Percentiles rank a stretch among this genome's conserved stretches.
Evolutionary conservation across 2,797 vertebrate species (phyloP).

Genomic region (Hyperoplus immaculatus): DNA sequence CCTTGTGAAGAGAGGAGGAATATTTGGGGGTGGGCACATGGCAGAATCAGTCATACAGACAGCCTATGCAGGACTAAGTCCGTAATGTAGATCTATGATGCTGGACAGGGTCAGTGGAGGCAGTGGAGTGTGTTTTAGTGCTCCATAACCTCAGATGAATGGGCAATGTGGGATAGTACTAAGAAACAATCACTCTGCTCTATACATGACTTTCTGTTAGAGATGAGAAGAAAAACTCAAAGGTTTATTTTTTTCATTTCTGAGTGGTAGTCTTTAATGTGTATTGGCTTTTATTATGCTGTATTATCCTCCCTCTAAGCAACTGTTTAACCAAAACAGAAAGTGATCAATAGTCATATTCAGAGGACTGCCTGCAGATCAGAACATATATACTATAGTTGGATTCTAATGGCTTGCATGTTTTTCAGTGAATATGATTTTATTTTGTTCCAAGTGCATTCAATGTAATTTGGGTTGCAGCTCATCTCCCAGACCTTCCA

Average conservation of each 20-base stretch:
- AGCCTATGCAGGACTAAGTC: slow-evolving; percentile 56
- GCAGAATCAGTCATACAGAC: slow-evolving; percentile 71
- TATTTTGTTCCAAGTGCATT: slow-evolving; percentile 40
- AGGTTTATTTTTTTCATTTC: slow-evolving; percentile 2
- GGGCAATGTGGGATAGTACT: slow-evolving; percentile 38
- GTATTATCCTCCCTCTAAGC: not conserved
- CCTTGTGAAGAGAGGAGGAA: slow-evolving; percentile 60
- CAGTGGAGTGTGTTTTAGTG: slow-evolving; percentile 75
- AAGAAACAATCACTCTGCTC: not conserved
- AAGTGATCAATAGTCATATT: slow-evolving; percentile 23
- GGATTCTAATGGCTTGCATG: slow-evolving; percentile 41
- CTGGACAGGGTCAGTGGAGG: slow-evolving; percentile 73
- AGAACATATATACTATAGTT: slow-evolving; percentile 12
- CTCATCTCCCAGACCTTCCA: slow-evolving; percentile 55
- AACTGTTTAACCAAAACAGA: slow-evolving; percentile 12
- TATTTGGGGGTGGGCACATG: slow-evolving; percentile 15
- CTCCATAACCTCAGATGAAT: slow-evolving; percentile 74
- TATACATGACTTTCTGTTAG: slow-evolving; percentile 7
- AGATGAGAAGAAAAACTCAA: slow-evolving; percentile 13
- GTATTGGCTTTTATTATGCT: slow-evolving; percentile 6
- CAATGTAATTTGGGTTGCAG: slow-evolving; percentile 46
- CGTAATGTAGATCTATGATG: slow-evolving; percentile 76
- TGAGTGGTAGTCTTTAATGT: slow-evolving; percentile 4
- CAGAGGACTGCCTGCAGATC: slow-evolving; percentile 26
- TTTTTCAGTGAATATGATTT: slow-evolving; percentile 55